phyloP scores from a whole-genome alignment of 2,113 vertebrate species.

The Sceloporus tristichus region DNA sequence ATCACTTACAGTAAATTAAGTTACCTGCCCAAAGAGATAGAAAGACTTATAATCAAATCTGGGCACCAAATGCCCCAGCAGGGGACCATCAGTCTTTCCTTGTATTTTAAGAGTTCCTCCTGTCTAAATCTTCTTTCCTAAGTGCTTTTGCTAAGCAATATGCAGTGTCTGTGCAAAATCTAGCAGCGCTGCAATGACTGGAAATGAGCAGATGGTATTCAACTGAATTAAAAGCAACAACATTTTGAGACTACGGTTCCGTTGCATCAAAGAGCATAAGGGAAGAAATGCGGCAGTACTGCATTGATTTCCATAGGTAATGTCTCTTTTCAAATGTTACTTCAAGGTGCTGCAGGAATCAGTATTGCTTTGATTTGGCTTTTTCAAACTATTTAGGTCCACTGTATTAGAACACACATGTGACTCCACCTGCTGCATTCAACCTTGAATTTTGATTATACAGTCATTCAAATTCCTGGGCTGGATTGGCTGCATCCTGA shows the following conservation, averaged over 20 bases:
- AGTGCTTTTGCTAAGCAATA: constrained; percentile 21
- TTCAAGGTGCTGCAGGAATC: constrained; percentile 16
- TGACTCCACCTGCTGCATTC: not conserved
- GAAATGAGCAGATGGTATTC: constrained; percentile 24
- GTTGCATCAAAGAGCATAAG: constrained; percentile 36
- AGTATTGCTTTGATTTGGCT: not conserved
- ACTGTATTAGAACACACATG: accelerated
- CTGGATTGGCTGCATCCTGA: not conserved
- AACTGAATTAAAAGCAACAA: not conserved
- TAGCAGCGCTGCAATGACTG: not conserved
- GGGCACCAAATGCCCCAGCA: constrained; percentile 13
- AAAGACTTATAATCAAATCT: not conserved
- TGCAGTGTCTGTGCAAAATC: constrained; percentile 23
- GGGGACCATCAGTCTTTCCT: constrained; percentile 23
- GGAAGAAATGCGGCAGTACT: constrained; percentile 14
- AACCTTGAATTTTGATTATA: constrained; percentile 20
- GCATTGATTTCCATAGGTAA: constrained; percentile 24
- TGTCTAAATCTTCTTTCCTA: not conserved
- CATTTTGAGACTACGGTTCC: not conserved
- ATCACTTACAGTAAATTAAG: constrained; percentile 19
- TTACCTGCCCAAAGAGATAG: constrained; percentile 6
- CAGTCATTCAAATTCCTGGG: not conserved
- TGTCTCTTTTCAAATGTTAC: constrained; percentile 18
- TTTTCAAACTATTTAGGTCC: constrained; percentile 17
- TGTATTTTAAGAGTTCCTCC: constrained; percentile 4